Base-by-base conservation (phyloP, 2,888 invertebrate species). In the Mesoligia furuncula region DNA sequence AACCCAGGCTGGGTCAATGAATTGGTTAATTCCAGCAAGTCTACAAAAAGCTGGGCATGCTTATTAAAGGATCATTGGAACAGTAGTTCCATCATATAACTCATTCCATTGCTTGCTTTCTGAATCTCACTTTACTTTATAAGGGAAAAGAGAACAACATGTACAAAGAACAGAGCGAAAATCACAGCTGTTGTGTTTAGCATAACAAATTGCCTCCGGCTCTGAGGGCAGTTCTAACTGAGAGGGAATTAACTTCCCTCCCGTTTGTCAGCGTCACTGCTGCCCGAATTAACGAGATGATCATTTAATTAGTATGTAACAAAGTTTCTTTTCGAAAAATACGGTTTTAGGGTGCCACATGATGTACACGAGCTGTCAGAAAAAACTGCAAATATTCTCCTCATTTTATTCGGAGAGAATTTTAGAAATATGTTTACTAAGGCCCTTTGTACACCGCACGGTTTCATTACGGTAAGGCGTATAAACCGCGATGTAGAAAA, bases 301-400 rank as follows among this genome's bases (percentile, higher is more conserved):
- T 82, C 75, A 84, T 86, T 88, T 82, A 81, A 86, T 82, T 84
- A 76, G 83, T 42, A 42, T 39, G 39, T 59, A 75, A 62, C 75
- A 69, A 81, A 86, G 59, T 71, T 86, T 75, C n/a, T 66, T 76
- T 73, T 62, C 24, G 20, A 86, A 86, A 78, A 84, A 75, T 73
- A 81, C 48, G 65, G 45, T 0, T 48, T 79, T 54, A 24, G 39
- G 76, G 15, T 11, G 20, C 9, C 27, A 15, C 0, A 48, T 82
- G 31, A 61, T 57, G 48, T 42, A 70, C 64, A 64, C 78, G 67
- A 73, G 51, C 64, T 20, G 2, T 31, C 2, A 8, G 8, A 20
- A 59, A 11, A 65, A 57, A 36, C 31, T 24, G 9, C 51, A 11
- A 51, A 15, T 39, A n/a, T 64, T 42, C 8, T 20, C 0, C 1